Evolutionary conservation across 2,797 vertebrate species (phyloP).

Genomic region (Thaleichthys pacificus): DNA sequence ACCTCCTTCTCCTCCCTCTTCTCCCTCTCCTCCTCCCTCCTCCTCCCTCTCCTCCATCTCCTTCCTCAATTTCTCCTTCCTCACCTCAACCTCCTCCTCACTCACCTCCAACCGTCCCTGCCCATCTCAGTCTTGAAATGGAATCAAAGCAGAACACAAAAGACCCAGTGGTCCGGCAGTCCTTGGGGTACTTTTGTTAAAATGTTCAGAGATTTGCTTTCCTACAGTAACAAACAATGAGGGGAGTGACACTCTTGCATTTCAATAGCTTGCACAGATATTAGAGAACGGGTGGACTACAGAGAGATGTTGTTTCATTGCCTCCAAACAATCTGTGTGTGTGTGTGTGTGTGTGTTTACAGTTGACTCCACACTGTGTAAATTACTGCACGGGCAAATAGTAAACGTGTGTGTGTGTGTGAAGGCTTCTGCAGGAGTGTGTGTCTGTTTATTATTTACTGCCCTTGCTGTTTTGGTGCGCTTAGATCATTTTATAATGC

Average conservation of each 20-base stretch:
- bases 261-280: conserved; percentile 65
- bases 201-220: conserved; percentile 78
- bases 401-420: conserved; percentile 44
- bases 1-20: conserved; percentile 66
- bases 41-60: conserved; percentile 69
- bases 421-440: conserved; percentile 53
- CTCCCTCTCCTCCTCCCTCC: conserved; percentile 62
- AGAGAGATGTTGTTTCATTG: conserved; percentile 67
- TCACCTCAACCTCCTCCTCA: conserved; percentile 50
- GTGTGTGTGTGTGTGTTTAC: conserved; percentile 54
- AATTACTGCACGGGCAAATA: conserved; percentile 62
- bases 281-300: conserved; percentile 61
- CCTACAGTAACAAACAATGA: conserved; percentile 72
- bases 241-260: conserved; percentile 75
- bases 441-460: conserved; percentile 11
- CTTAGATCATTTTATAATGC: conserved; percentile 43
- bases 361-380: conserved; percentile 63
- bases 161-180: conserved; percentile 74
- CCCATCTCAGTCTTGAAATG: conserved; percentile 70
- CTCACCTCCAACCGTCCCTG: conserved; percentile 48
- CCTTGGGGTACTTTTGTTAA: conserved; percentile 84
- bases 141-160: conserved; percentile 81
- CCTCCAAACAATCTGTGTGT: conserved; percentile 68
- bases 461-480: not conserved
- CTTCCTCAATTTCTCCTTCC: conserved; percentile 70